Percentiles rank a stretch among this genome's conserved stretches.
These are phyloP conservation scores for Brachypalpus laphriformis DNA, from an alignment of 2,888 invertebrate species.

Conservation along the genomic window DNA sequence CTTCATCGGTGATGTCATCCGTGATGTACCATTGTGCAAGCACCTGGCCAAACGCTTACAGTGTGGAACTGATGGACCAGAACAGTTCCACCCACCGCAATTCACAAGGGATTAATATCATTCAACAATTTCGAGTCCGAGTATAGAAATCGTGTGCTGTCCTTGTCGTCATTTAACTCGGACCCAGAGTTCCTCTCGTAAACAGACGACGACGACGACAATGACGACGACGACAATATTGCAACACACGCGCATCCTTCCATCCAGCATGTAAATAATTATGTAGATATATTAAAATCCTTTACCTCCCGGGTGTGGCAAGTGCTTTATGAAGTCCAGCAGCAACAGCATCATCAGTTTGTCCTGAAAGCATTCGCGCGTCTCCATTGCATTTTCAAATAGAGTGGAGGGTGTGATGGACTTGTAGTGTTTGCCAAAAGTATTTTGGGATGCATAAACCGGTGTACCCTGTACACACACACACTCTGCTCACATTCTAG, in stretches of 20 bases:
- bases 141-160: conserved; percentile 24
- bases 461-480: no score
- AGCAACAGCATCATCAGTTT: conserved; percentile 30
- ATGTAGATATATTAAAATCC: conserved; percentile 74
- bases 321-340: conserved; percentile 74
- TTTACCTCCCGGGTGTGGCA: conserved; percentile 45
- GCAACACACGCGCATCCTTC: conserved; percentile 67
- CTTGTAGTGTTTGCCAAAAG: conserved; percentile 71
- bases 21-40: conserved; percentile 90
- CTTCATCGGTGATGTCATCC: conserved; percentile 93
- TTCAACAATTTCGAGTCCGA: conserved; percentile 44
- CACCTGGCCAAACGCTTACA: conserved; percentile 89
- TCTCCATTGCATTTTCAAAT: conserved; percentile 56
- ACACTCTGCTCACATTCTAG: conserved; percentile 60
- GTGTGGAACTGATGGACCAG: conserved; percentile 83
- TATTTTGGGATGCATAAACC: conserved; percentile 68
- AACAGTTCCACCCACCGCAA: conserved; percentile 78
- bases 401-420: not conserved
- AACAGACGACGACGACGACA: conserved; percentile 1
- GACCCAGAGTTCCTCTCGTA: conserved; percentile 17
- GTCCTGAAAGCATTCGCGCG: conserved; percentile 39
- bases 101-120: conserved; percentile 68
- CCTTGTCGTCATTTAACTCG: conserved; percentile 46
- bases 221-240: conserved; percentile 58
- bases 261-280: conserved; percentile 72